Base-by-base conservation (phyloP, 2,113 vertebrate species). In the Eira barbara region DNA sequence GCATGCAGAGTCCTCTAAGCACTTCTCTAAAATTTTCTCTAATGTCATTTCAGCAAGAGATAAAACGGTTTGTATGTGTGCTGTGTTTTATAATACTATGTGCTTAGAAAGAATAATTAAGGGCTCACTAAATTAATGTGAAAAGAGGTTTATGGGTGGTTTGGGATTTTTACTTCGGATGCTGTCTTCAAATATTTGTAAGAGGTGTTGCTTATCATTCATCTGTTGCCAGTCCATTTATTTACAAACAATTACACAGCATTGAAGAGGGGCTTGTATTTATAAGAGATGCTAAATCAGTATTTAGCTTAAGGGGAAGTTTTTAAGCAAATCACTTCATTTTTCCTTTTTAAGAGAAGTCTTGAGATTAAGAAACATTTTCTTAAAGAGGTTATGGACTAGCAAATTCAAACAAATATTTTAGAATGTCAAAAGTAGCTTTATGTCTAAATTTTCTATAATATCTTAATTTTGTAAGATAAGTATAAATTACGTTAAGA, bases 41-140 rank as follows among this genome's bases (percentile, higher is more conserved):
- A 29, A 0, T 69, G 82, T 85, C 79, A 42, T 74, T 69, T 98
- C 96, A 69, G 15, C 91, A 89, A 61, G 91, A 79, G 49, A 91
- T 79, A 94, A 47, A 97, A 59, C 55, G 18, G 20, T 15, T 55
- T 23, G 61, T 79, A 11, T 69, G 63, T 49, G 36, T 79, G 91
- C 8, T 85, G 42, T 55, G 34, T 88, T 88, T 57, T 90, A 49
- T 15, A 74, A 47, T 59, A 91, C 36, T 94, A 10, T 69, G 36
- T 67, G 67, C 61, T 71, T 69, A 34, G 23, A 86, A 97, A 95
- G 36, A 97, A 78, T 59, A 94, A 94, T 97, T 81, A 97, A 95
- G n/a, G 15, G 12, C 61, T 36, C 61, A 59, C 47, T 49, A 61
- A 59, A 36, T n/a, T 13, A n/a, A 91, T n/a, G 42, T 34, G 27